A percentile compares a stretch with the other conserved stretches of the same genome.
These are phyloP conservation scores for Drosophila paracracens DNA, from an alignment of 2,888 invertebrate genomes.

Conservation along the genomic window DNA sequence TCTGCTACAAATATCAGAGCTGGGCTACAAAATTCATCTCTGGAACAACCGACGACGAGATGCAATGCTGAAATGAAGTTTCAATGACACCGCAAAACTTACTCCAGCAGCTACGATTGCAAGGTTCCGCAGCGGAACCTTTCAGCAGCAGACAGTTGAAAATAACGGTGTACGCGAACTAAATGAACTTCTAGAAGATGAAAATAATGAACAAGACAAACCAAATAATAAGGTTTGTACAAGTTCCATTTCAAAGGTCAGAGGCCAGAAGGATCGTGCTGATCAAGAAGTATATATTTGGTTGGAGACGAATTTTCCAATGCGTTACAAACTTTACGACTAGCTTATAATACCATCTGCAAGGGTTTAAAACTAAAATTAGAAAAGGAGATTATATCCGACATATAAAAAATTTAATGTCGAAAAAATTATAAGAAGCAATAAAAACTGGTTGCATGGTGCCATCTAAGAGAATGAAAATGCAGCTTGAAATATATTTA, in stretches of 20 bases:
- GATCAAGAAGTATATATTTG: not conserved
- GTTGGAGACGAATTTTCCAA: not conserved
- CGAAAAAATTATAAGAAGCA: not conserved
- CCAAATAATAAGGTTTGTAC: not conserved
- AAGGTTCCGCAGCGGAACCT: not conserved
- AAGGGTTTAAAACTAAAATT: not conserved
- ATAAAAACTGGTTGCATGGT: not conserved
- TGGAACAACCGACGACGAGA: no score
- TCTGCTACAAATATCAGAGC: not conserved
- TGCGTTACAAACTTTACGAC: not conserved
- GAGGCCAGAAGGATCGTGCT: not conserved
- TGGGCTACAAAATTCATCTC: not conserved
- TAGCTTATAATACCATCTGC: not conserved
- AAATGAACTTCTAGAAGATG: not conserved
- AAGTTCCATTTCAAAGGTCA: not conserved
- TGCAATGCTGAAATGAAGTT: no score
- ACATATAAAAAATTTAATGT: not conserved
- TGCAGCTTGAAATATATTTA: constrained; percentile 38
- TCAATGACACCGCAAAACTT: no score
- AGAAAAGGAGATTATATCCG: not conserved
- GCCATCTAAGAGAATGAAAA: not conserved
- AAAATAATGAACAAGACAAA: not conserved
- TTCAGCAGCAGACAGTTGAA: not conserved
- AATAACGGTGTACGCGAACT: no score
- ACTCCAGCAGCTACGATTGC: not conserved